Percentiles rank a stretch among this genome's conserved stretches.
Evolutionary conservation across 2,113 vertebrate genomes (phyloP).

Genomic region (Glaucomys volans): DNA sequence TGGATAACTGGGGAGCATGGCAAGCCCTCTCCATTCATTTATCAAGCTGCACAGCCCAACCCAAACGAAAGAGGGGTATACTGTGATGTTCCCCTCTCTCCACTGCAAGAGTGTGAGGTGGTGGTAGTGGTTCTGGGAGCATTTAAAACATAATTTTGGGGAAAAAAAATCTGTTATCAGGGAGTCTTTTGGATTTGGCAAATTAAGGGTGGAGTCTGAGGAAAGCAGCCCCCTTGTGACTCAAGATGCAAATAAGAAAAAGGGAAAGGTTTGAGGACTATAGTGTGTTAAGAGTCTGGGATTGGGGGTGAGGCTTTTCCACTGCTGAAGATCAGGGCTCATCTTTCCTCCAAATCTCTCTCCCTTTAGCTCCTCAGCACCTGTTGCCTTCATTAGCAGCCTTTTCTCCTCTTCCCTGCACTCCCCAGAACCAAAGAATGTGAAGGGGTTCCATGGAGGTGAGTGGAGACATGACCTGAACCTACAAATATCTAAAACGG

Average conservation of each 20-base stretch:
- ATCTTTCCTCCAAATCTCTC: constrained; percentile 60
- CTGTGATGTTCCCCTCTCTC: not conserved
- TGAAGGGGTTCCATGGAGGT: constrained; percentile 82
- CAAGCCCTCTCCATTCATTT: constrained; percentile 17
- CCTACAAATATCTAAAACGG: not conserved
- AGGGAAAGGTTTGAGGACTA: constrained; percentile 26
- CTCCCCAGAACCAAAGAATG: constrained; percentile 84
- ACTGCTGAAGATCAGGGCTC: constrained; percentile 61
- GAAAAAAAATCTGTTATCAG: not conserved
- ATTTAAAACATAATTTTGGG: constrained; percentile 26
- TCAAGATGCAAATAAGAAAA: constrained; percentile 9
- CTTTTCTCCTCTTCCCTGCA: constrained; percentile 86
- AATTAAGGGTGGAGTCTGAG: constrained; percentile 44
- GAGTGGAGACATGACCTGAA: constrained; percentile 62
- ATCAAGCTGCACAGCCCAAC: not conserved
- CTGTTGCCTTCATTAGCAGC: constrained; percentile 87
- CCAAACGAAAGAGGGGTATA: not conserved
- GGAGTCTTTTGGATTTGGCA: not conserved
- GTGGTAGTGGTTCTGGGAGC: not conserved
- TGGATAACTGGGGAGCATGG: constrained; percentile 27
- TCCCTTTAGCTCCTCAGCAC: constrained; percentile 78
- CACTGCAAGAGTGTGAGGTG: not conserved
- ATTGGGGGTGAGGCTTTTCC: not conserved
- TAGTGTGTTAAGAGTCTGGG: constrained; percentile 10
- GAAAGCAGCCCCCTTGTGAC: not conserved